These are phyloP conservation scores for Monochamus alternatus DNA, from an alignment of 2,888 invertebrate genomes.

Conservation along the genomic window DNA sequence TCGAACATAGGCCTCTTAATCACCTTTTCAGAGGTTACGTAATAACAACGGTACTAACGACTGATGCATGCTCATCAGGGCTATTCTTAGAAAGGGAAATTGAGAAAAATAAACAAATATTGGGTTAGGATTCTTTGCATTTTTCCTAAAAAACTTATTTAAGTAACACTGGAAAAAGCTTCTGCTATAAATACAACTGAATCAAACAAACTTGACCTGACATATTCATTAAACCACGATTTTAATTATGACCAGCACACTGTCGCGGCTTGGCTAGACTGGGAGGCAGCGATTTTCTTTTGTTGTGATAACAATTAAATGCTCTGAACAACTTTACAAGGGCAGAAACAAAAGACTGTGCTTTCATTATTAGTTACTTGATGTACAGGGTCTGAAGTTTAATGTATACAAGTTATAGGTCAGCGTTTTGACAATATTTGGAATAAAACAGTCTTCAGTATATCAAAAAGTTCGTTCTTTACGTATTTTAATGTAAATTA, in stretches of 20 bases:
- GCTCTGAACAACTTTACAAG: slow-evolving; percentile 1
- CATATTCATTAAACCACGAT: neutral
- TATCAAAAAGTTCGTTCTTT: too few relatives aligned
- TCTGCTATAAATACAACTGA: too few relatives aligned
- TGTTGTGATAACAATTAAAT: neutral
- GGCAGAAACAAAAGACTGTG: neutral
- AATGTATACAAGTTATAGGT: too few relatives aligned
- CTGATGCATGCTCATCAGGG: neutral
- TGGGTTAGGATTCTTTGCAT: slow-evolving; percentile 1
- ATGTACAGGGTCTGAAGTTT: too few relatives aligned
- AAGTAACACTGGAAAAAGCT: too few relatives aligned
- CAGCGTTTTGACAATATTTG: too few relatives aligned
- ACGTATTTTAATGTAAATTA: too few relatives aligned
- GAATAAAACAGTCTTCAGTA: too few relatives aligned
- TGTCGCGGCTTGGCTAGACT: neutral
- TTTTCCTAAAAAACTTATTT: neutral
- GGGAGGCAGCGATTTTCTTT: neutral
- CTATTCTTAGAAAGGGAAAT: slow-evolving; percentile 34
- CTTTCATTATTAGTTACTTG: neutral
- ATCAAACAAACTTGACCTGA: too few relatives aligned
- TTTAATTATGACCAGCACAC: neutral
- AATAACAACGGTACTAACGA: neutral
- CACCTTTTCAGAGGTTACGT: slow-evolving; percentile 20
- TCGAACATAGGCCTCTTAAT: neutral
- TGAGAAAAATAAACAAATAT: slow-evolving; percentile 7